A percentile compares a stretch with the other conserved stretches of the same genome.
Conservation (phyloP, 2,113 vertebrate genomes). For the Psittacara wagleri region DNA sequence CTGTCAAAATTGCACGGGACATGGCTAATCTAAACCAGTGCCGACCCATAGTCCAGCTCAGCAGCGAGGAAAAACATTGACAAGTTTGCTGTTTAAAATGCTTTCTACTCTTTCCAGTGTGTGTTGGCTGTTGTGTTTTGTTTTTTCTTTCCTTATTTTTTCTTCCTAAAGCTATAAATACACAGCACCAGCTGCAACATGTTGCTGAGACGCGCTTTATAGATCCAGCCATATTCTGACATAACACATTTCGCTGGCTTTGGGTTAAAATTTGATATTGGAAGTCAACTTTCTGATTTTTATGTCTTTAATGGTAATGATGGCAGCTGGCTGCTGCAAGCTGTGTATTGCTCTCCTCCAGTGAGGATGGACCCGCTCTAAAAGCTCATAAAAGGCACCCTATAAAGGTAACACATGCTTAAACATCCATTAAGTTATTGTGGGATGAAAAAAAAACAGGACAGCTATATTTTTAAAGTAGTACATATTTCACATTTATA, state of each 20-base stretch:
- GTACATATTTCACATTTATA: background rate
- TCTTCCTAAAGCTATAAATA: constrained; percentile 42
- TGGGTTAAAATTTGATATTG: constrained; percentile 76
- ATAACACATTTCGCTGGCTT: constrained; percentile 79
- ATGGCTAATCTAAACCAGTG: constrained; percentile 71
- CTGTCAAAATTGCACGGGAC: constrained; percentile 74
- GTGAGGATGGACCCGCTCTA: background rate
- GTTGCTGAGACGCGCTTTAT: constrained; percentile 76
- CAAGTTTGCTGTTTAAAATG: constrained; percentile 37
- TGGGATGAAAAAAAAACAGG: background rate
- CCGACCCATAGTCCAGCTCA: background rate
- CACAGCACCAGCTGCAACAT: constrained; percentile 79
- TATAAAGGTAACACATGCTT: constrained; percentile 49
- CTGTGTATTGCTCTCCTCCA: background rate
- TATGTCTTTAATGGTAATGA: background rate
- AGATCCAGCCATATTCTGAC: constrained; percentile 82
- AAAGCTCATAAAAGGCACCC: constrained; percentile 50
- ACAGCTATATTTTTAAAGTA: background rate
- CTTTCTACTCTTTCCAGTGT: constrained; percentile 43
- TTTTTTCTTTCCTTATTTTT: background rate
- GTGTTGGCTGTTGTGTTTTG: constrained; percentile 21
- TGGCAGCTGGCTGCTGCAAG: constrained; percentile 30
- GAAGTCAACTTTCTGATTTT: constrained; percentile 15
- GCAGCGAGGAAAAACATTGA: constrained; percentile 1
- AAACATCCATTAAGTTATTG: constrained; percentile 25